phyloP scores from a whole-genome alignment of 2,113 vertebrate genomes.

The Athene noctua region DNA sequence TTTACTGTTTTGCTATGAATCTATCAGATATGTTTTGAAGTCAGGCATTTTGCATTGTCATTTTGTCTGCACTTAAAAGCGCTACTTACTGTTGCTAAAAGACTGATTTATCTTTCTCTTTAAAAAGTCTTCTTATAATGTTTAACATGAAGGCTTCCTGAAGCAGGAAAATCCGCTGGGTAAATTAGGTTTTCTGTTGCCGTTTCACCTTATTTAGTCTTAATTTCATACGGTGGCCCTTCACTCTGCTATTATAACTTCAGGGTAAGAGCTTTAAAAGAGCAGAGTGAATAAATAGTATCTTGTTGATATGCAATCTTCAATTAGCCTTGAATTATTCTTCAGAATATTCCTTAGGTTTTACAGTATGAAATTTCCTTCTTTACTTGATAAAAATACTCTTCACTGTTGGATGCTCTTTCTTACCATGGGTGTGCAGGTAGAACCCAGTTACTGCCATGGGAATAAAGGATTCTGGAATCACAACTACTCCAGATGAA shows the following conservation, averaged over 20 bases:
- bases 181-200: background rate
- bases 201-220: background rate
- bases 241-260: background rate
- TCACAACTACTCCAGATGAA: background rate
- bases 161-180: background rate
- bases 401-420: background rate
- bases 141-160: background rate
- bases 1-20: background rate
- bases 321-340: background rate
- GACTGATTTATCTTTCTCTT: background rate
- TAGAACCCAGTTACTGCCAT: background rate
- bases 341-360: background rate
- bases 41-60: background rate
- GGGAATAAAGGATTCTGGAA: background rate
- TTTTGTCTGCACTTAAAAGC: background rate
- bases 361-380: background rate
- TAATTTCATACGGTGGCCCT: background rate
- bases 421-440: background rate
- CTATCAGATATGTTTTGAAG: background rate
- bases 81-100: background rate
- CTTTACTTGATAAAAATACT: background rate
- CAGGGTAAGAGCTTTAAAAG: background rate
- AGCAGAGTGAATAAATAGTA: background rate
- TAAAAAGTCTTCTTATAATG: background rate
- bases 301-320: fast-evolving